A percentile compares a stretch with the other conserved stretches of the same genome.
phyloP scores from a whole-genome alignment of 2,888 invertebrate species.

The Taenaris catops region DNA sequence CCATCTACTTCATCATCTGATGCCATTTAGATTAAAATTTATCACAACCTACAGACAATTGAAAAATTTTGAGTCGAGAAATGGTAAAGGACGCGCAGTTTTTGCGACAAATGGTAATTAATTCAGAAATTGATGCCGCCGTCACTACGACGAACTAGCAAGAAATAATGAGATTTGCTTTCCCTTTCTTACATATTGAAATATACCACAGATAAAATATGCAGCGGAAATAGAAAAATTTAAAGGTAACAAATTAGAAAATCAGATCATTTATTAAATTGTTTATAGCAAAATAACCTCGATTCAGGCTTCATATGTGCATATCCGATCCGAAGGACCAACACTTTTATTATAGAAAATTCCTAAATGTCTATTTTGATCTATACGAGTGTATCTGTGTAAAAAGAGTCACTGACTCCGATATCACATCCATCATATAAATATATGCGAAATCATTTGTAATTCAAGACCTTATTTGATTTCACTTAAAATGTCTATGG shows the following conservation, averaged over 20 bases:
- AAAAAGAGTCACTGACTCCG: no score
- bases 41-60: slow-evolving; percentile 54
- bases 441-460: no score
- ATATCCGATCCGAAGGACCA: no score
- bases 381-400: no score
- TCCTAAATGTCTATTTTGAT: no score
- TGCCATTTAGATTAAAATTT: slow-evolving; percentile 83
- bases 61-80: slow-evolving; percentile 61
- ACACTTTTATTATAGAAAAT: no score
- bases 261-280: neutral
- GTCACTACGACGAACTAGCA: slow-evolving; percentile 66
- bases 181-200: slow-evolving; percentile 54
- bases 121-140: slow-evolving; percentile 80
- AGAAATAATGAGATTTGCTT: slow-evolving; percentile 38
- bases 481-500: no score
- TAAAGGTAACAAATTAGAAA: slow-evolving; percentile 4
- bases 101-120: slow-evolving; percentile 80
- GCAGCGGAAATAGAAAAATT: neutral
- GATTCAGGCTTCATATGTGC: no score
- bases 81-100: slow-evolving; percentile 79
- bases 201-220: slow-evolving; percentile 26
- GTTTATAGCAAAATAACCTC: neutral
- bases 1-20: slow-evolving; percentile 94
- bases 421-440: no score
- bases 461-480: no score